Evolutionary conservation across 2,888 invertebrate genomes (phyloP).

Genomic region (Scaptomyza caliginosa): DNA sequence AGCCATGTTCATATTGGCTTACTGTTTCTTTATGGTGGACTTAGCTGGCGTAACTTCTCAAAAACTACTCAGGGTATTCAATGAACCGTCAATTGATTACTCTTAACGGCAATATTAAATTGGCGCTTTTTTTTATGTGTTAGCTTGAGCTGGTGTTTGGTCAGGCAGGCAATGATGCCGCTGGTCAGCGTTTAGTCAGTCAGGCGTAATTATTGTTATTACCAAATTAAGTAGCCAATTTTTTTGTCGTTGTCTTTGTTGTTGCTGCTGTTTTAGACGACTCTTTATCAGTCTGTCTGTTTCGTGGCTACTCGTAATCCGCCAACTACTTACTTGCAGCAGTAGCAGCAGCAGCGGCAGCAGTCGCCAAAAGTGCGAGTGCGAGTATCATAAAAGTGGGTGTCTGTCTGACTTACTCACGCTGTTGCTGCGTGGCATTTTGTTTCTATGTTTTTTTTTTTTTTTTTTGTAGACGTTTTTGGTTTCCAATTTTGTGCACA

Average conservation of each 20-base stretch:
- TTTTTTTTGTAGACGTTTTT: constrained; percentile 53
- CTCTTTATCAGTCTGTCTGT: constrained; percentile 59
- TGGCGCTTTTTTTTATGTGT: constrained; percentile 26
- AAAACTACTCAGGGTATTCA: constrained; percentile 47
- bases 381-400: constrained; percentile 60
- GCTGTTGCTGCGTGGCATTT: constrained; percentile 44
- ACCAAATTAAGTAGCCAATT: constrained; percentile 79
- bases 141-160: constrained; percentile 11
- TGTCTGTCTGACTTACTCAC: constrained; percentile 67
- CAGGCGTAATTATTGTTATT: constrained; percentile 79
- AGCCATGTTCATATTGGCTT: constrained; percentile 9
- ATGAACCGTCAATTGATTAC: constrained; percentile 56
- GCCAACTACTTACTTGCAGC: constrained; percentile 51
- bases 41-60: constrained; percentile 11
- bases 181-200: constrained; percentile 76
- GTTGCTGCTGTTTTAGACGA: constrained; percentile 15
- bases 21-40: constrained; percentile 19
- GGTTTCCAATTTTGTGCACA: constrained; percentile 70
- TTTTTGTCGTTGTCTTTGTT: constrained; percentile 37
- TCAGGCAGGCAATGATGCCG: constrained; percentile 50
- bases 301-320: constrained; percentile 58
- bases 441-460: constrained; percentile 13
- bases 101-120: constrained; percentile 57
- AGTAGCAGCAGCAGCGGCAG: constrained; percentile 12
- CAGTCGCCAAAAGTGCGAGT: constrained; percentile 49